Evolutionary conservation across 2,888 invertebrate species (phyloP).

Genomic region (Nudaria mundana): DNA sequence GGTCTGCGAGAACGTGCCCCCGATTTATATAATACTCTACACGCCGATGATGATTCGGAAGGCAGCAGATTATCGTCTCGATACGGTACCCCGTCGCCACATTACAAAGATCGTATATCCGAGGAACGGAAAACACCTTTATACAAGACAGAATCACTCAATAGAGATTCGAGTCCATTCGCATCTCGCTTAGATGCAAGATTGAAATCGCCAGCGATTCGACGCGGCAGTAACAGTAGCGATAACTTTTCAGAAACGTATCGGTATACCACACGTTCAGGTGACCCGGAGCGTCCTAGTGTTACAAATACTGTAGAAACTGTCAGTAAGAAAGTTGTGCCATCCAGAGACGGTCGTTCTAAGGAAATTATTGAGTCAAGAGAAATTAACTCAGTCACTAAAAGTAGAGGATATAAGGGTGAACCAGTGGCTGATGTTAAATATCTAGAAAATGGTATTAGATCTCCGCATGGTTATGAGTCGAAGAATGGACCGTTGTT

Average conservation of each 20-base stretch:
- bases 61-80: constrained; percentile 71
- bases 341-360: constrained; percentile 82
- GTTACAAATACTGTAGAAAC: constrained; percentile 87
- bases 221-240: constrained; percentile 85
- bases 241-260: constrained; percentile 88
- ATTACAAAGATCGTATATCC: constrained; percentile 71
- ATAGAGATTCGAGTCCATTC: constrained; percentile 73
- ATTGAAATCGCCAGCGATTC: constrained; percentile 71
- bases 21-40: constrained; percentile 86
- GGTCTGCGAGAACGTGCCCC: constrained; percentile 86
- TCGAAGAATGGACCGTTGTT: constrained; percentile 63
- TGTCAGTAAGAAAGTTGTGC: constrained; percentile 85
- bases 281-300: constrained; percentile 84
- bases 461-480: constrained; percentile 60
- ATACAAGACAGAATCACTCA: constrained; percentile 73
- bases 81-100: constrained; percentile 71
- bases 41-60: constrained; percentile 83
- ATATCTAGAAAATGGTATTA: constrained; percentile 78
- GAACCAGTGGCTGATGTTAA: constrained; percentile 72
- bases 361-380: constrained; percentile 86
- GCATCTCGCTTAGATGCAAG: constrained; percentile 68
- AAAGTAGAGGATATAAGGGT: constrained; percentile 80
- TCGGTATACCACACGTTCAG: constrained; percentile 84
- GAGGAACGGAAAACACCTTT: constrained; percentile 69
- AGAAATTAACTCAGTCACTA: constrained; percentile 86